Conservation (phyloP, 2,888 invertebrate genomes). For the Hoplodrina blanda region DNA sequence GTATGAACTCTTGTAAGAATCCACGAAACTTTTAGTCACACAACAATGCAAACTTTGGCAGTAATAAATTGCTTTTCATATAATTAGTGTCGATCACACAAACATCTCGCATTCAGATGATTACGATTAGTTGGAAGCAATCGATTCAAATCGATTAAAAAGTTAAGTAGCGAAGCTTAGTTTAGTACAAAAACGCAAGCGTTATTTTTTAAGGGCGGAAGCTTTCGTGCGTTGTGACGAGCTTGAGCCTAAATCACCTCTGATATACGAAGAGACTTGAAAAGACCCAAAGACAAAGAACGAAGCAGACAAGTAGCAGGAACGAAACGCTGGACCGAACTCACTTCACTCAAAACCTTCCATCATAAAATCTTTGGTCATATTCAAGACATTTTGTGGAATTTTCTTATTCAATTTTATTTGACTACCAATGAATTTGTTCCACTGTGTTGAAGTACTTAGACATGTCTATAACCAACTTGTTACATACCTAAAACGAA, state of each 20-base stretch:
- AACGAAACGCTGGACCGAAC: conserved; percentile 83
- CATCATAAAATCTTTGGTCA: conserved; percentile 55
- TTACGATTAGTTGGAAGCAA: conserved; percentile 66
- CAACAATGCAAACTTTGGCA: conserved; percentile 57
- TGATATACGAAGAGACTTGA: conserved; percentile 74
- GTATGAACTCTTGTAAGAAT: conserved; percentile 13
- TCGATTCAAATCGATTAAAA: conserved; percentile 52
- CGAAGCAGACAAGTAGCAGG: conserved; percentile 72
- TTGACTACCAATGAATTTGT: background rate
- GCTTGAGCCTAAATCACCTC: conserved; percentile 68
- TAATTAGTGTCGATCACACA: conserved; percentile 74
- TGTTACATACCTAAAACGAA: background rate
- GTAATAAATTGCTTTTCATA: conserved; percentile 60
- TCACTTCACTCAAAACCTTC: conserved; percentile 77
- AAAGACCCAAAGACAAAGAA: conserved; percentile 73
- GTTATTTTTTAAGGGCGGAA: conserved; percentile 60
- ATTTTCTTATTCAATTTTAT: conserved; percentile 14
- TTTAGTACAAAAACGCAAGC: conserved; percentile 64
- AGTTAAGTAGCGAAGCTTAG: conserved; percentile 54
- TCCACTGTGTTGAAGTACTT: background rate
- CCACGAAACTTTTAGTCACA: conserved; percentile 72
- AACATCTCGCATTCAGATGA: conserved; percentile 82
- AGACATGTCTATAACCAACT: background rate
- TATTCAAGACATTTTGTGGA: conserved; percentile 43
- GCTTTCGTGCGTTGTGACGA: conserved; percentile 65